These are phyloP conservation scores for Cherax quadricarinatus DNA, from an alignment of 1,140 invertebrate species.

Conservation along the genomic window DNA sequence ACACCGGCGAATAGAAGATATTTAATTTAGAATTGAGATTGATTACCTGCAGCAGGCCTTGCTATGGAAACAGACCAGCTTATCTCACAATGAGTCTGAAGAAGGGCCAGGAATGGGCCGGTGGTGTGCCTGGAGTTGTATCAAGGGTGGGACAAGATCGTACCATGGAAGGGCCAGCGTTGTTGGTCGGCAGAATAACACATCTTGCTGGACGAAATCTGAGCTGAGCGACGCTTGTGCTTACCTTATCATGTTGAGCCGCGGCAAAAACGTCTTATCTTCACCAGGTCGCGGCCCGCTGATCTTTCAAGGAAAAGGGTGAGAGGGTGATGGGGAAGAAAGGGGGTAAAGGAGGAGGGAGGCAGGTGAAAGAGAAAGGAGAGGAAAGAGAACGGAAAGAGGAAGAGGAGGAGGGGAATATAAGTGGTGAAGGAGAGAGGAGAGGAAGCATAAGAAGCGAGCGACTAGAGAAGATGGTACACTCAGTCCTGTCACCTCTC, in stretches of 20 bases:
- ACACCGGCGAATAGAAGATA: too few relatives aligned
- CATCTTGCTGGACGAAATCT: neutral
- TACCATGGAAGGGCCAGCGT: neutral
- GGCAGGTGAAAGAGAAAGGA: neutral
- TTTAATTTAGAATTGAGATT: too few relatives aligned
- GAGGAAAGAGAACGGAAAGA: neutral
- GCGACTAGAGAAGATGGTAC: too few relatives aligned
- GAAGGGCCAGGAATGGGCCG: too few relatives aligned
- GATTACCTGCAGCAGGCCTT: too few relatives aligned
- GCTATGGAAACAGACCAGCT: too few relatives aligned
- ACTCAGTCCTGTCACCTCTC: too few relatives aligned
- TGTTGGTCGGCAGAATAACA: neutral
- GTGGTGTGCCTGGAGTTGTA: too few relatives aligned
- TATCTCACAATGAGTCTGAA: too few relatives aligned
- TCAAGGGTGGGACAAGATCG: too few relatives aligned
- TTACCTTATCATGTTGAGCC: neutral
- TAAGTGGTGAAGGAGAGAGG: neutral
- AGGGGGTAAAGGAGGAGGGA: neutral
- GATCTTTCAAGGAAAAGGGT: neutral
- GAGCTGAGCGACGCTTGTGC: constrained; percentile 10
- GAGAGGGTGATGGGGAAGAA: neutral
- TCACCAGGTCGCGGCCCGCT: neutral
- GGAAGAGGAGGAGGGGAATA: neutral
- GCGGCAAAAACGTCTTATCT: constrained; percentile 22
- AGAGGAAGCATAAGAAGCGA: too few relatives aligned